A percentile compares a stretch with the other conserved stretches of the same genome.
Conservation (phyloP, 2,113 vertebrate genomes). For the Lepus americanus region DNA sequence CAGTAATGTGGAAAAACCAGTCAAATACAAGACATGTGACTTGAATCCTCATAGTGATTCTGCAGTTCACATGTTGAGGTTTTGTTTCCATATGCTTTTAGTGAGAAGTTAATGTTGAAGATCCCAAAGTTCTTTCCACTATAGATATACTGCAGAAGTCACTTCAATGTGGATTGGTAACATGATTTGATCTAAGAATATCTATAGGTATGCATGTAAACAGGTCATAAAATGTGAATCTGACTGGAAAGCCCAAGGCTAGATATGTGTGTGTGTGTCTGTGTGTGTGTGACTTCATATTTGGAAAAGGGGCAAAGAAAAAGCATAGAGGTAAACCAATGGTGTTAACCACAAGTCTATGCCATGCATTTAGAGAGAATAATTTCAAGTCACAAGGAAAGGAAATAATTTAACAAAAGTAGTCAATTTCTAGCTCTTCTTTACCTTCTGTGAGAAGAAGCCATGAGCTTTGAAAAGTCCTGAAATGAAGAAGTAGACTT, state of each 20-base stretch:
- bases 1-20: background rate
- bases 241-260: background rate
- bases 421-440: background rate
- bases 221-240: background rate
- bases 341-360: background rate
- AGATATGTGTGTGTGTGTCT: background rate
- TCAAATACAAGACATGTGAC: background rate
- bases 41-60: background rate
- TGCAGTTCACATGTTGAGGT: background rate
- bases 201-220: background rate
- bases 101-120: background rate
- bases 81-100: slow-evolving; percentile 12
- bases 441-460: background rate
- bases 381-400: background rate
- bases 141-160: background rate
- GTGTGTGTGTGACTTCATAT: background rate
- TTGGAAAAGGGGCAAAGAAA: background rate
- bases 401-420: background rate
- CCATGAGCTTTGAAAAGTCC: background rate
- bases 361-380: background rate
- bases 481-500: background rate
- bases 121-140: background rate
- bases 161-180: background rate
- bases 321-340: background rate
- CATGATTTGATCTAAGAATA: background rate